A percentile compares a stretch with the other conserved stretches of the same genome.
phyloP scores from a whole-genome alignment of 2,888 invertebrate species.

The Girardia tigrina region DNA sequence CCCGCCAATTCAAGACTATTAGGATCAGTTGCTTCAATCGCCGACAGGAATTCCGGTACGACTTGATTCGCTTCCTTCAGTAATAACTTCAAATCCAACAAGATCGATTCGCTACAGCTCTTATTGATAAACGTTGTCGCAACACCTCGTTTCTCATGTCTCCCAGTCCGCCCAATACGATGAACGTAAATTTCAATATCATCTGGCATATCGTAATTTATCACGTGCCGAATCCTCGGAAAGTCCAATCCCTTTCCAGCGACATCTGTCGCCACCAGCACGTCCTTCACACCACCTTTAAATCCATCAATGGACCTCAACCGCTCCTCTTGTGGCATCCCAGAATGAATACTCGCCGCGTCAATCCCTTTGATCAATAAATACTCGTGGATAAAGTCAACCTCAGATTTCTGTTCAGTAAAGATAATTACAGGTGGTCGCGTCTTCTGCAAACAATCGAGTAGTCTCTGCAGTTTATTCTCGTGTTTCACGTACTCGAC shows the following conservation, averaged over 20 bases:
- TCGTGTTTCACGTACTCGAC: conserved; percentile 94
- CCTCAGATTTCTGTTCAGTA: conserved; percentile 96
- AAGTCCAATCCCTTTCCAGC: conserved; percentile 98
- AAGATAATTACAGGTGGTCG: conserved; percentile 77
- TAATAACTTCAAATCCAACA: conserved; percentile 86
- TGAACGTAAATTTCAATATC: conserved; percentile 97
- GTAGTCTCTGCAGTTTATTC: conserved; percentile 78
- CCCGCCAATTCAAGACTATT: conserved; percentile 20
- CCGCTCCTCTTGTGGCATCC: conserved; percentile 92
- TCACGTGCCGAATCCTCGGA: conserved; percentile 87
- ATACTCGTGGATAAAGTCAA: conserved; percentile 96
- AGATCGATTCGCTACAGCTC: conserved; percentile 68
- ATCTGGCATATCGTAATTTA: conserved; percentile 98
- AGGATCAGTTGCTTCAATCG: background rate
- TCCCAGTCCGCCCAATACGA: conserved; percentile 53
- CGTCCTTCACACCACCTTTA: conserved; percentile 76
- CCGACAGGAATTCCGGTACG: conserved; percentile 71
- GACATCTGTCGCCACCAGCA: conserved; percentile 92
- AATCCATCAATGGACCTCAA: conserved; percentile 86
- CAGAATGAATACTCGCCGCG: conserved; percentile 95
- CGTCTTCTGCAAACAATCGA: conserved; percentile 87
- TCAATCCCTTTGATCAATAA: conserved; percentile 85
- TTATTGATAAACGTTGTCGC: conserved; percentile 89
- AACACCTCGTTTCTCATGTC: conserved; percentile 73
- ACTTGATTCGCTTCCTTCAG: conserved; percentile 82